These are phyloP conservation scores for Polia nebulosa DNA, from an alignment of 2,888 invertebrate species.

Conservation along the genomic window DNA sequence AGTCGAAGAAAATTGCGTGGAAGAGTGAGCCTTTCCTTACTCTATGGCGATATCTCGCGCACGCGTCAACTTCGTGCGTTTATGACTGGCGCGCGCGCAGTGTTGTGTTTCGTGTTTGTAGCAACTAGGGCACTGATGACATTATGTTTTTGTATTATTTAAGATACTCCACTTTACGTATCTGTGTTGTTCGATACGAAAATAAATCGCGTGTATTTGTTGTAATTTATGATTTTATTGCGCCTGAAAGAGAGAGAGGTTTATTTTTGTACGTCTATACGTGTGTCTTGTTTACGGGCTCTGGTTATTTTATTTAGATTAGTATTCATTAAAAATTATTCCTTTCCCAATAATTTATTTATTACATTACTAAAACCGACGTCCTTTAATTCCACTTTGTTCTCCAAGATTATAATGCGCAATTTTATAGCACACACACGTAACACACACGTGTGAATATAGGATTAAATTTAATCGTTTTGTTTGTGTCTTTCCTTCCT, in stretches of 20 bases:
- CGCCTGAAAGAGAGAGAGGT: no score
- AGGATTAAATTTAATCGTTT: conserved; percentile 32
- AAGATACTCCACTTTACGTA: conserved; percentile 42
- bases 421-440: neutral
- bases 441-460: neutral
- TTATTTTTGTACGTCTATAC: neutral
- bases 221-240: conserved; percentile 19
- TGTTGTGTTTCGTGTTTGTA: conserved; percentile 57
- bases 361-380: neutral
- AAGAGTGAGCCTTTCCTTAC: neutral
- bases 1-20: no score
- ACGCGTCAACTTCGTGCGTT: conserved; percentile 68
- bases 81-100: conserved; percentile 49
- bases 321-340: neutral
- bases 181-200: conserved; percentile 22
- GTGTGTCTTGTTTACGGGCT: neutral
- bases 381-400: neutral
- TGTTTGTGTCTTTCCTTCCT: conserved; percentile 22
- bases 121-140: conserved; percentile 66
- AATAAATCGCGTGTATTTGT: conserved; percentile 31
- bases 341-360: neutral
- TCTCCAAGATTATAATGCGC: neutral
- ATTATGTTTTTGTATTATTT: conserved; percentile 62
- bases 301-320: conserved; percentile 5
- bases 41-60: conserved; percentile 27